These are phyloP conservation scores for Bugulina stolonifera DNA, from an alignment of 2,888 invertebrate species.

Conservation along the genomic window DNA sequence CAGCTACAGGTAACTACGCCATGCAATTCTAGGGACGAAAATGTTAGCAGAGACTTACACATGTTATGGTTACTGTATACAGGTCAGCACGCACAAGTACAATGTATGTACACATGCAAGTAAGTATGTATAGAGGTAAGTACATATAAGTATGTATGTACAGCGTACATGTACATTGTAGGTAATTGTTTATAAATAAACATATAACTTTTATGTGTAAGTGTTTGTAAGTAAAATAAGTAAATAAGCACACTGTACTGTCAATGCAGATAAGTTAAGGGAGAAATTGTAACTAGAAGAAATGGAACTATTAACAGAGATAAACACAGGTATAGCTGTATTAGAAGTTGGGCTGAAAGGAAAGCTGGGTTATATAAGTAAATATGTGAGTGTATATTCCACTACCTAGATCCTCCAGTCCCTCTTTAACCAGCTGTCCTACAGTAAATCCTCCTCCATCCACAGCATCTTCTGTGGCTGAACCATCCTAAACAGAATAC, in stretches of 20 bases:
- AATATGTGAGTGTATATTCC: background rate
- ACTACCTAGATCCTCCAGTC: slow-evolving; percentile 6
- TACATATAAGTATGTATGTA: too few relatives aligned
- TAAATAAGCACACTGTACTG: too few relatives aligned
- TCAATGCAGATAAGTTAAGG: too few relatives aligned
- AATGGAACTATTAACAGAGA: background rate
- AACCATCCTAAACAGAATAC: background rate
- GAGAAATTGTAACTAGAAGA: background rate
- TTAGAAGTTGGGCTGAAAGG: background rate
- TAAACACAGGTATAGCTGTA: background rate
- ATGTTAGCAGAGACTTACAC: background rate
- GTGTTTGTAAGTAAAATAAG: too few relatives aligned
- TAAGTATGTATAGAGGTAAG: too few relatives aligned
- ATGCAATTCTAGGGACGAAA: background rate
- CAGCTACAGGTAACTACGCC: background rate
- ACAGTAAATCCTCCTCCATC: background rate
- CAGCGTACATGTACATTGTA: too few relatives aligned
- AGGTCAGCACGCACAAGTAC: too few relatives aligned
- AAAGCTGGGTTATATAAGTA: background rate
- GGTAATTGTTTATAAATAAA: too few relatives aligned
- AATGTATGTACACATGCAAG: too few relatives aligned
- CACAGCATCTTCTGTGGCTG: background rate
- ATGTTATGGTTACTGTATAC: too few relatives aligned
- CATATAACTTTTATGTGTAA: too few relatives aligned
- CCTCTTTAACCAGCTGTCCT: slow-evolving; percentile 9